Evolutionary conservation across 2,888 invertebrate species (phyloP).

Genomic region (Himalopsyche japonica): DNA sequence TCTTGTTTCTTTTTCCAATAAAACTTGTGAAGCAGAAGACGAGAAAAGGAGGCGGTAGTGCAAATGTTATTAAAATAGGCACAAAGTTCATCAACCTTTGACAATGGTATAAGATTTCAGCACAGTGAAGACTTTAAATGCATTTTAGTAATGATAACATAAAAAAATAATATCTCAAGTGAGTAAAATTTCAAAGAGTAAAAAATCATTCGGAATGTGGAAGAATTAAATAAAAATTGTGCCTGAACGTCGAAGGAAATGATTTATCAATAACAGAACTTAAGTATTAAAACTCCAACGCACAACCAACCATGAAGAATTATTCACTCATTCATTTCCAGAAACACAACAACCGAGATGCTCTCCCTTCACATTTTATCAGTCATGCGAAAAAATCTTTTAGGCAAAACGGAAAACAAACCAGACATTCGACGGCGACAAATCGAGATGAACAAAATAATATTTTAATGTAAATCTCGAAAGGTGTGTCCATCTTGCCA

Average conservation of each 20-base stretch:
- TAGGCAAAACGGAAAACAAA: too few species aligned
- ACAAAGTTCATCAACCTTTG: neutral
- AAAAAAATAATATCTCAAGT: neutral
- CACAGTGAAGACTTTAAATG: neutral
- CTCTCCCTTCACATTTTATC: neutral
- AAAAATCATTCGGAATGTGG: conserved; percentile 11
- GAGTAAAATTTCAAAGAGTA: neutral
- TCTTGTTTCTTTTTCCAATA: neutral
- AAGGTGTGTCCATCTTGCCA: too few species aligned
- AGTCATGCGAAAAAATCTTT: neutral
- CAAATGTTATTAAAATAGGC: neutral
- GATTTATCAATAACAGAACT: neutral
- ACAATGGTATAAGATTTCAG: neutral
- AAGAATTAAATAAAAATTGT: neutral
- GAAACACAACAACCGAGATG: neutral
- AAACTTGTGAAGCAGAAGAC: neutral
- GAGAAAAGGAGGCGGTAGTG: neutral
- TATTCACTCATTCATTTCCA: neutral
- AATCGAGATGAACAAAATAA: too few species aligned
- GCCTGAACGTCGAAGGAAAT: neutral
- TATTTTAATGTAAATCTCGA: too few species aligned
- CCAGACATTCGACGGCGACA: too few species aligned
- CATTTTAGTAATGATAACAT: neutral
- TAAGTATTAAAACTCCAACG: conserved; percentile 18
- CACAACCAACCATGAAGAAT: conserved; percentile 36